Evolutionary conservation across 2,113 vertebrate species (phyloP), one percentile per base, ranked within the genome.

Genomic region (Labeo catla): DNA sequence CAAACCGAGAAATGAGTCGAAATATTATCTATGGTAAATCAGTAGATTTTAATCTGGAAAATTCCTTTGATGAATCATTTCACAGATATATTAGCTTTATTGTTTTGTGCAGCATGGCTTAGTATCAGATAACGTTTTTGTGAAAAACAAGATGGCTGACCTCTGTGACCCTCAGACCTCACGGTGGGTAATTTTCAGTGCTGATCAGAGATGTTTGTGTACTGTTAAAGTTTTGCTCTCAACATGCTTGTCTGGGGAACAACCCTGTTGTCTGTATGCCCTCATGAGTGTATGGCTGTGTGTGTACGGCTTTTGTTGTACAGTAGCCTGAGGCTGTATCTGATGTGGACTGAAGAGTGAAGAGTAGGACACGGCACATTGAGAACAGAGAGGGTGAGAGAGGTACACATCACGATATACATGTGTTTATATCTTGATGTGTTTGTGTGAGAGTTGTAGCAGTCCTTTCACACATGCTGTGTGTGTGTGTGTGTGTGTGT

Each of bases 391-490:
- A 52, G 36, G 49, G 78, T 39, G 50, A 80, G 72, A 88, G 88
- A 86, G 89, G 90, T 91, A 92, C 91, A 92, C 91, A 94, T 90
- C 93, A 91, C 89, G 92, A 90, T 80, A 16, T 80, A 45, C 68
- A 59, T 74, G 73, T 72, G 59, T 81, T 66, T 81, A 54, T 52
- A 57, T 86, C 76, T 84, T 81, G 85, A 50, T 79, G 65, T 89
- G 57, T 89, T 78, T 76, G 74, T 28, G 57, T 86, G 72, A 52
- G 73, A 47, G 89, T 13, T 73, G 76, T 84, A 89, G 89, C 93
- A 93, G 94, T 59, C 93, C 92, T 94, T 94, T 78, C 52, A 78
- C 28, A 91, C 91, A 91, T 91, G 92, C 87, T 93, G 90, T 94
- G 90, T 89, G 90, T 81, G 81, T 82, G 47, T 82, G 86, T 76